Evolutionary conservation across 2,888 invertebrate species (phyloP), one percentile per base, ranked within the genome.

Genomic region (Mimumesa dahlbomi): DNA sequence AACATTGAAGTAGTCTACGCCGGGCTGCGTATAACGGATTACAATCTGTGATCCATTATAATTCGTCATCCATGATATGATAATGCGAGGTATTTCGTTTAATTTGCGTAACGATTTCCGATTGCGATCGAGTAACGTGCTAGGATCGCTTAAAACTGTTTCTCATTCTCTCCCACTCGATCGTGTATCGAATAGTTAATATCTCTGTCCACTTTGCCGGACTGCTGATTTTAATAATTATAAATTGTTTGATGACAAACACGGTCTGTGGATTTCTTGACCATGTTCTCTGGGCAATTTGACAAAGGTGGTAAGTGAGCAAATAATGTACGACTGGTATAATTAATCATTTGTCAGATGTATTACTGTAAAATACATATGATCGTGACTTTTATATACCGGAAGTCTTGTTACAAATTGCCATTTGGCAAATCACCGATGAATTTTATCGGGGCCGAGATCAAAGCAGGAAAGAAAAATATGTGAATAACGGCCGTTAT

Each of bases 1-100:
- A 70, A 65, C 70, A 59, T 62, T 70, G 70, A 66, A 75, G 70
- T 63, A 71, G 48, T 56, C 59, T 48, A 46, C 54, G 43, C 59
- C 45, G 16, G 48, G 22, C 40, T 46, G 56, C 53, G 36, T 74
- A 67, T 75, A 75, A 74, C 53, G 56, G 63, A 56, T 66, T 74
- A 61, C 57, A 70, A 75, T 66, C 53, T 66, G 29, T 36, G 74
- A 66, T 66, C 58, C 48, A 40, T 16, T 63, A 59, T 54, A 72
- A 72, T 61, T 36, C 56, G 29, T 57, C 50, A 59, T 46, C 50
- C 11, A 29, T 21, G 36, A 40, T 46, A 52, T 34, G 9, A n/a
- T 2, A 11, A 25, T 7, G 3, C 7, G 11, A 13, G 31, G 11
- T 19, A 5, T 19, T 21, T 54, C 53, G 58, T 64, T 67, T 52